A percentile compares a stretch with the other conserved stretches of the same genome.
Evolutionary conservation across 2,888 invertebrate genomes (phyloP).

Genomic region (Drosophila hamatofila): DNA sequence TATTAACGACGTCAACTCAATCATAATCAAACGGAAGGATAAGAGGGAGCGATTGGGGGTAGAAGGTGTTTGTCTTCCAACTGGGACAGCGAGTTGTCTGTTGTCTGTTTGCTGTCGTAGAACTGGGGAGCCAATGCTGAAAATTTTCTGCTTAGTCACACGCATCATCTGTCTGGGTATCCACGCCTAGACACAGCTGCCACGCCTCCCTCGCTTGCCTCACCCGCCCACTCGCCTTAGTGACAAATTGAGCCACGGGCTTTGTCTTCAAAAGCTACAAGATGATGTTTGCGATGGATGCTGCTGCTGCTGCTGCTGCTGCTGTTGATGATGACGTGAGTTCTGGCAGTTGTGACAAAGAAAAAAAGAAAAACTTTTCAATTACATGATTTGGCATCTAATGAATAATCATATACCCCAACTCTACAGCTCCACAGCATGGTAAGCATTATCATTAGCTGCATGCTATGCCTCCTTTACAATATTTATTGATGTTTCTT

Average conservation of each 20-base stretch:
- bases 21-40: slow-evolving; percentile 65
- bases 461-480: not conserved
- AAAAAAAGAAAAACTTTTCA: slow-evolving; percentile 69
- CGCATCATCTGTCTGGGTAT: slow-evolving; percentile 55
- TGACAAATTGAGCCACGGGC: slow-evolving; percentile 77
- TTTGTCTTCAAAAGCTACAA: slow-evolving; percentile 41
- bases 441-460: slow-evolving; percentile 33
- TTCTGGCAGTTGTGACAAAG: slow-evolving; percentile 15
- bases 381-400: slow-evolving; percentile 62
- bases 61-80: not conserved
- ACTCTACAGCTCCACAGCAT: not conserved
- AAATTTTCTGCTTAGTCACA: slow-evolving; percentile 69
- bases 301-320: no score
- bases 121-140: slow-evolving; percentile 37
- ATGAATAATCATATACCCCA: slow-evolving; percentile 55
- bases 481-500: slow-evolving; percentile 42
- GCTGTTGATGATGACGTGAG: slow-evolving; percentile 34
- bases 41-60: not conserved
- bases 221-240: slow-evolving; percentile 30
- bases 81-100: slow-evolving; percentile 21
- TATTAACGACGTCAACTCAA: slow-evolving; percentile 81
- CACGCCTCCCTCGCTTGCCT: slow-evolving; percentile 54
- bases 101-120: slow-evolving; percentile 29
- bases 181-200: slow-evolving; percentile 28
- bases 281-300: slow-evolving; percentile 5